Percentiles rank a stretch among this genome's conserved stretches.
Conservation (phyloP, 2,888 invertebrate species). For the Pterostichus niger region DNA sequence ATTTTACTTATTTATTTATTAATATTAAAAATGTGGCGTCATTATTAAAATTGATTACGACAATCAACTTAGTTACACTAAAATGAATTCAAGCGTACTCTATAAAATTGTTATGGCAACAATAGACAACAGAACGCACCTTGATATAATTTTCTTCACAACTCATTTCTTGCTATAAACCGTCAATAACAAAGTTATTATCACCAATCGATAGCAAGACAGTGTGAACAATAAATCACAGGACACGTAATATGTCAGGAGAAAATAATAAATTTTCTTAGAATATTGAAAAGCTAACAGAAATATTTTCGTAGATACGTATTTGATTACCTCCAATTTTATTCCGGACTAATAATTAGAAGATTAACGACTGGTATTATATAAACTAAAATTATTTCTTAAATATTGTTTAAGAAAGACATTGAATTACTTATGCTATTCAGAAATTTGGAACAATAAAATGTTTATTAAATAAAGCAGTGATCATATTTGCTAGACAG, state of each 20-base stretch:
- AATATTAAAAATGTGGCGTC: not conserved
- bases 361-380: no score
- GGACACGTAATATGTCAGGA: not conserved
- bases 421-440: no score
- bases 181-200: slow-evolving; percentile 12
- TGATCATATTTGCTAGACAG: no score
- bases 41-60: slow-evolving; percentile 24
- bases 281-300: no score
- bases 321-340: no score
- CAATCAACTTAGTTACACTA: slow-evolving; percentile 44
- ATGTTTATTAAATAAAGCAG: no score
- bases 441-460: no score
- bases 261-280: no score
- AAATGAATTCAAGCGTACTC: slow-evolving; percentile 50
- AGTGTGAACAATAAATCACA: slow-evolving; percentile 14
- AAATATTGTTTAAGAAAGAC: no score
- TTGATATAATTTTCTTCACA: slow-evolving; percentile 48
- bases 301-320: no score
- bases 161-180: slow-evolving; percentile 37
- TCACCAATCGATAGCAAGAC: slow-evolving; percentile 28
- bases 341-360: no score
- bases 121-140: slow-evolving; percentile 53
- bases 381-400: no score
- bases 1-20: slow-evolving; percentile 18
- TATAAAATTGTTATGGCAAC: slow-evolving; percentile 52